Percentiles rank a stretch among this genome's conserved stretches.
Evolutionary conservation across 1,140 invertebrate species (phyloP).

Genomic region (Triops longicaudatus): DNA sequence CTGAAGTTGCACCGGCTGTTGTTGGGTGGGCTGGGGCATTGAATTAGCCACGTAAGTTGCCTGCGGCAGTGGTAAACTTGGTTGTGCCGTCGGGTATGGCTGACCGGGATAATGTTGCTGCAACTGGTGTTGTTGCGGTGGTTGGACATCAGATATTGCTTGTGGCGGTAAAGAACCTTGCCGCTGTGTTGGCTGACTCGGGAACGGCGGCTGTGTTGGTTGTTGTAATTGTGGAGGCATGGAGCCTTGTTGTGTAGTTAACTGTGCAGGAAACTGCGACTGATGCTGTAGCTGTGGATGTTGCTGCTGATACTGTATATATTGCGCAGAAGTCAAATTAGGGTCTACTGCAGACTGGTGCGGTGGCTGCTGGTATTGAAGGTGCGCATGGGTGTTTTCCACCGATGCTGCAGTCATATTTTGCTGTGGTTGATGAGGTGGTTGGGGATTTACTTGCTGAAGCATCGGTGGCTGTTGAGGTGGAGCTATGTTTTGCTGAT

Average conservation of each 20-base stretch:
- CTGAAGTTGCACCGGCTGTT: too few relatives aligned
- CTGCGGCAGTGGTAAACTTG: too few relatives aligned
- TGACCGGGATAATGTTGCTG: too few relatives aligned
- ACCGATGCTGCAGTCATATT: neutral
- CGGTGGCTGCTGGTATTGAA: neutral
- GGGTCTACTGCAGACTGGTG: neutral
- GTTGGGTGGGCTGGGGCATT: too few relatives aligned
- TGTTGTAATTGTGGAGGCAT: neutral
- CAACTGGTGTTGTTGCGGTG: neutral
- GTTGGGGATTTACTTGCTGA: neutral
- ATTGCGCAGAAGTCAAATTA: neutral
- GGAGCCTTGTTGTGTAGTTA: neutral
- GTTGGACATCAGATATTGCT: neutral
- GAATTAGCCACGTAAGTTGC: too few relatives aligned
- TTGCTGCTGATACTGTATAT: neutral
- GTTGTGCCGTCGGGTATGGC: too few relatives aligned
- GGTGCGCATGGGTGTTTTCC: neutral
- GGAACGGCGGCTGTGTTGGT: neutral
- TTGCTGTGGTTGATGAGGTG: neutral
- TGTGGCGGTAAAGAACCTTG: neutral
- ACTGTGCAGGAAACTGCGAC: neutral
- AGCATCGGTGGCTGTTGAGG: slow-evolving; percentile 21
- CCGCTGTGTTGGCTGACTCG: neutral
- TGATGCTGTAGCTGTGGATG: neutral
- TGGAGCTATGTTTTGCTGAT: too few relatives aligned